Evolutionary conservation across 2,113 vertebrate genomes (phyloP), one percentile per base, ranked within the genome.

Genomic region (Tupaia tana): DNA sequence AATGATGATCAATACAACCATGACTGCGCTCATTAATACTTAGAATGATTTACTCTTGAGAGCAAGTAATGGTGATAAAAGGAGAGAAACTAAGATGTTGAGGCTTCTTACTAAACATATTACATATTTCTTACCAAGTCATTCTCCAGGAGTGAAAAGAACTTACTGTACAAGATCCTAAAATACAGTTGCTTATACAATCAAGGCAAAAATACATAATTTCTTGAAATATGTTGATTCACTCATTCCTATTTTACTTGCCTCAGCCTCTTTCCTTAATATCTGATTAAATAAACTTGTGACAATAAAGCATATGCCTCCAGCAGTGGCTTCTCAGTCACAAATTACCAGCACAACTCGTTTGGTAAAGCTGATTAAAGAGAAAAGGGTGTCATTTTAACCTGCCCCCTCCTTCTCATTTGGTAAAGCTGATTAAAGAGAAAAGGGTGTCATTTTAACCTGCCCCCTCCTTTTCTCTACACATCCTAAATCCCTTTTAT

Each of bases 351-450:
- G 2, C 7, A 86, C 59, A 70, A 91, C 19, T 86, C 78, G 63
- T 78, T 78, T 70, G 70, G 54, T 61, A 93, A 96, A 85, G 59
- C 91, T 91, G 91, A 95, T 96, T 95, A 93, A 85, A 94, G 95
- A 87, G 82, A 84, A 93, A 94, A 94, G 29, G 29, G 18, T 78
- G 58, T 94, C 93, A 18, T 90, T 91, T 95, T 81, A 84, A 93
- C 74, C 0, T 4, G 83, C 80, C 71, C 67, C 67, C 24, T 95
- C 29, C 54, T 15, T 84, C 95, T 67, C 31, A n/a, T 78, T 78
- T 70, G 70, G 54, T 61, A 93, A 96, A 85, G 59, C 91, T 91
- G 91, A 95, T 96, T 95, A 93, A 85, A 94, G 95, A 87, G 82
- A 84, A 93, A 94, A 94, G 29, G 29, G 18, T 78, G 58, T 94